Conservation (phyloP, 2,797 vertebrate genomes). For the Mus minutoides region DNA sequence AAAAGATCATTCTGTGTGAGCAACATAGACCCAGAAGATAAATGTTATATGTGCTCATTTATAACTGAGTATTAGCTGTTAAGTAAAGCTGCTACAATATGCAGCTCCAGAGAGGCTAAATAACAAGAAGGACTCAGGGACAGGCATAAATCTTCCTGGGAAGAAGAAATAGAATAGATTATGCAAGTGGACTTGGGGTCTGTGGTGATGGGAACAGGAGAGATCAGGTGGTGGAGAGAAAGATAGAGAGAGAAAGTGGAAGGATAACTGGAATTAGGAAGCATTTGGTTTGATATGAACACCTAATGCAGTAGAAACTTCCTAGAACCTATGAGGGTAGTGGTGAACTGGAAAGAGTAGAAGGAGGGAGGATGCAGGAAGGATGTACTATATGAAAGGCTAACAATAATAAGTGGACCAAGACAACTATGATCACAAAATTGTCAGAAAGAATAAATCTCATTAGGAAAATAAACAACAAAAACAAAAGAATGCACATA, state of each 20-base stretch:
- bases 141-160: background rate
- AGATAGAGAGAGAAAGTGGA: background rate
- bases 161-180: background rate
- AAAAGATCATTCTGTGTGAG: background rate
- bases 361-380: no score
- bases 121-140: background rate
- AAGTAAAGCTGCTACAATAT: background rate
- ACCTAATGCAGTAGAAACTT: background rate
- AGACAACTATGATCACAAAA: no score
- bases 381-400: no score
- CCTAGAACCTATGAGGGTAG: background rate
- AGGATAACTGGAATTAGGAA: background rate
- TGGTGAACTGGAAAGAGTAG: no score
- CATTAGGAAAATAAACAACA: no score
- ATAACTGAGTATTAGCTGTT: background rate
- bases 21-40: background rate
- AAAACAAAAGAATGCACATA: no score
- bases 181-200: background rate
- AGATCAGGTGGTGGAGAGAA: background rate
- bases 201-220: background rate
- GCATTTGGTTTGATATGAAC: background rate
- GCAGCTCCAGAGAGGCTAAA: background rate
- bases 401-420: no score
- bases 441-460: no score
- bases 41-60: background rate